These are phyloP conservation scores for Invenusta paracnida DNA, from an alignment of 2,888 invertebrate genomes.

Conservation along the genomic window DNA sequence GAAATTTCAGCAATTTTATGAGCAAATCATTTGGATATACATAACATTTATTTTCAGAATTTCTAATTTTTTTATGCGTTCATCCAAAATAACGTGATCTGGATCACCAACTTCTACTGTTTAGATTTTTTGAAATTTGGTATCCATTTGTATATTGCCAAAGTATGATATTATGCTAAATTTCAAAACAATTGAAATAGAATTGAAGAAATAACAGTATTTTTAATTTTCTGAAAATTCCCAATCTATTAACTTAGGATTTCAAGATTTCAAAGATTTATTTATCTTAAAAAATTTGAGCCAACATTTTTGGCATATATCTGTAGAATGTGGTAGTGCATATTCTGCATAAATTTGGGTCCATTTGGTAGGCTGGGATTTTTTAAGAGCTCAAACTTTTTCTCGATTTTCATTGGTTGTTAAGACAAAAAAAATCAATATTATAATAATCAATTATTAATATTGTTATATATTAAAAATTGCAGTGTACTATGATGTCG, in stretches of 20 bases:
- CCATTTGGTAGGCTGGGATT: background rate
- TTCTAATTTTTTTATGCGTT: background rate
- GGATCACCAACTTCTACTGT: constrained; percentile 23
- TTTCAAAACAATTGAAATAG: background rate
- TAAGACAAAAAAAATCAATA: background rate
- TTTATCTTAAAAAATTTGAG: background rate
- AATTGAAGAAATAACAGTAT: constrained; percentile 29
- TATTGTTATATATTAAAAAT: too few species aligned
- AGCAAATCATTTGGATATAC: background rate
- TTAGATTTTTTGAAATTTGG: constrained; percentile 18
- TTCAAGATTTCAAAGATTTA: background rate
- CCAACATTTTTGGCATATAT: background rate
- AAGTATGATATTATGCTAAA: background rate
- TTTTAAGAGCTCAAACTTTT: background rate
- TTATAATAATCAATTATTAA: background rate
- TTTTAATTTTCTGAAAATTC: constrained; percentile 17
- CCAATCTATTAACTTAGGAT: background rate
- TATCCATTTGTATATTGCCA: background rate
- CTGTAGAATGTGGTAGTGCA: background rate
- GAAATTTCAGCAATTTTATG: too few species aligned
- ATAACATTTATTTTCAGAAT: background rate
- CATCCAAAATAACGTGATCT: background rate
- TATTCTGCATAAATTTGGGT: constrained; percentile 18
- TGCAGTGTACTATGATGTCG: too few species aligned
- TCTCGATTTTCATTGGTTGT: background rate